Conservation (phyloP, 2,113 vertebrate species). For the Boulengeromyrus knoepffleri region DNA sequence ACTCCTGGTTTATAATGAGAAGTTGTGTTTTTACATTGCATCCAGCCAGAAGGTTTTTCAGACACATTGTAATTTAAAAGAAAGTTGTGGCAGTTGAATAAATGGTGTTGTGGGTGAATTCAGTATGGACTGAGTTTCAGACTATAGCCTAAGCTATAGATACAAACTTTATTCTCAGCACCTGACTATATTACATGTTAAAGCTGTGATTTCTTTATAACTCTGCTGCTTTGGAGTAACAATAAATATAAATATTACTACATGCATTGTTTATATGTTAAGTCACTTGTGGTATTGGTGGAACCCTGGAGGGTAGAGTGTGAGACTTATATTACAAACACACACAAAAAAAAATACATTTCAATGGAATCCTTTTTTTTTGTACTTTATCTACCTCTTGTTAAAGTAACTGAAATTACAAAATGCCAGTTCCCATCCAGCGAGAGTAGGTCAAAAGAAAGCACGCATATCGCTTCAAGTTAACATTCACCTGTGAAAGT, state of each 20-base stretch:
- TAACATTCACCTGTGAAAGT: not conserved
- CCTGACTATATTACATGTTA: not conserved
- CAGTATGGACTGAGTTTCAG: not conserved
- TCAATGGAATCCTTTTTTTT: not conserved
- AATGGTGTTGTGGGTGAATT: not conserved
- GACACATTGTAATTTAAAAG: not conserved
- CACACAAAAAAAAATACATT: not conserved
- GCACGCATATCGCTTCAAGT: not conserved
- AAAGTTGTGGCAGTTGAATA: not conserved
- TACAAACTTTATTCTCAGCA: not conserved
- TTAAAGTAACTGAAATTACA: not conserved
- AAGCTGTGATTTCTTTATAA: not conserved
- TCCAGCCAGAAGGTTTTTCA: not conserved
- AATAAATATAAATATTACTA: not conserved
- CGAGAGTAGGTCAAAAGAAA: not conserved
- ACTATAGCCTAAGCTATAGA: not conserved
- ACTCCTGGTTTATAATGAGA: not conserved
- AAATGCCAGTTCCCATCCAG: not conserved
- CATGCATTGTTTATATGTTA: not conserved
- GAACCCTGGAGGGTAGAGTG: not conserved
- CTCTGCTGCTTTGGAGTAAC: not conserved
- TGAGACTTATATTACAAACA: not conserved
- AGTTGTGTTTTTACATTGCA: not conserved
- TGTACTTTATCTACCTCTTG: not conserved
- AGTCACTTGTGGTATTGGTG: not conserved